phyloP scores from a whole-genome alignment of 1,140 invertebrate genomes.

The Teleopsis dalmanni region DNA sequence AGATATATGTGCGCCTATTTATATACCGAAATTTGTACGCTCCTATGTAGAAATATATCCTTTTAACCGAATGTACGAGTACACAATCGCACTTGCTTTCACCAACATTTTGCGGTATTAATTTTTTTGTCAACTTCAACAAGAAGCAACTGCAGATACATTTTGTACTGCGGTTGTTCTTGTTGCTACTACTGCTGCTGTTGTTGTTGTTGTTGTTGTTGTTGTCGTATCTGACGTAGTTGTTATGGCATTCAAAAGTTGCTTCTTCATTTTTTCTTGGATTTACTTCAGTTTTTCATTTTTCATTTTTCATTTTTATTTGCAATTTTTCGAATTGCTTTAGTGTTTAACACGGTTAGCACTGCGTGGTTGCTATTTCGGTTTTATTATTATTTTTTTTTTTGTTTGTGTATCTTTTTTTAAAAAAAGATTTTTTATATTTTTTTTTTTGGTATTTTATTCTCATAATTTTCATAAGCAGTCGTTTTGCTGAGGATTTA shows the following conservation, averaged over 20 bases:
- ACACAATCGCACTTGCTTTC: not conserved
- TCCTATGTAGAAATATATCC: not conserved
- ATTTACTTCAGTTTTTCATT: too few relatives aligned
- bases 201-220: not conserved
- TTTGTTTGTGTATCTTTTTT: not conserved
- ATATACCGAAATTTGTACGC: not conserved
- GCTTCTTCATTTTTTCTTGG: not conserved
- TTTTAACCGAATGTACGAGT: not conserved
- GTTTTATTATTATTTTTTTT: not conserved
- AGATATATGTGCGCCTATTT: not conserved
- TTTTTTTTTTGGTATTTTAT: too few relatives aligned
- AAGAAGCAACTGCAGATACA: not conserved
- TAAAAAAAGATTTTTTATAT: not conserved
- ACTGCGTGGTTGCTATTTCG: too few relatives aligned
- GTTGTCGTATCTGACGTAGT: not conserved
- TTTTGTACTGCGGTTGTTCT: not conserved
- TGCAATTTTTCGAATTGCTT: too few relatives aligned
- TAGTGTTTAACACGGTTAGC: too few relatives aligned
- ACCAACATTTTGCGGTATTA: not conserved
- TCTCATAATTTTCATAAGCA: constrained; percentile 44
- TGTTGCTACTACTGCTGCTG: not conserved
- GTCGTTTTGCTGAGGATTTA: constrained; percentile 41
- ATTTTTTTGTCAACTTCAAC: not conserved
- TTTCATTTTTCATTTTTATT: too few relatives aligned
- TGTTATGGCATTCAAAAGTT: not conserved